Base-by-base conservation (phyloP, 1,140 invertebrate genomes). In the Phenacoccus solenopsis region DNA sequence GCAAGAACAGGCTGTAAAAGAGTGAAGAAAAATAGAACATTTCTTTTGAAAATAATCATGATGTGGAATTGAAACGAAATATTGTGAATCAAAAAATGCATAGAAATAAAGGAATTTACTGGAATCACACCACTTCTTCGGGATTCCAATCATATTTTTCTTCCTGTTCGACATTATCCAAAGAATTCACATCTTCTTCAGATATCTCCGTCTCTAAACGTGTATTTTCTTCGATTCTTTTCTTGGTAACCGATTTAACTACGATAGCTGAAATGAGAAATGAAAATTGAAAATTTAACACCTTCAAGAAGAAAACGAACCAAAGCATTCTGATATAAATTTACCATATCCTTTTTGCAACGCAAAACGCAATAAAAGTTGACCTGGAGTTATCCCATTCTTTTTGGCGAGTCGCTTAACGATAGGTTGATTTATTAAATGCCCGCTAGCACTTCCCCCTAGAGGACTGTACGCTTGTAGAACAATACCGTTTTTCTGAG, bases 401-500 rank as follows among this genome's bases (percentile, higher is more conserved):
- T 83, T 81, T 12, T 78, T 73, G 4, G 88, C 84, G 61, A 90
- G 80, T 64, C 78, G 73, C 35, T 74, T 75, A 1, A 92, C 82
- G 2, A 77, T 75, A 7, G 81, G 76, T 75, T 91, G 83, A 21
- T 82, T 76, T 1, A 91, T 73, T 16, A 91, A 77, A 25, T 78
- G 74, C 9, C 73, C 77, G 69, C 80, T 80, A 38, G 77, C 77
- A 0, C 84, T 86, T 1, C 88, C 87, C 20, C 90, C 90, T 61
- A 94, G 79, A 1, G 90, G 89, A 22, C 85, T 86, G 77, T 93
- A 93, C 3, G 90, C 90, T 79, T 90, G 89, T 7, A 93, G 74
- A 27, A 86, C 77, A 74, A 93, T 91, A 1, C 82, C 81, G 72
- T 88, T 79, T 56, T 84, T 74, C 28, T 81, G 78, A 76, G 90